Conservation (phyloP, 1,140 invertebrate genomes). For the Drosophila albomicans region DNA sequence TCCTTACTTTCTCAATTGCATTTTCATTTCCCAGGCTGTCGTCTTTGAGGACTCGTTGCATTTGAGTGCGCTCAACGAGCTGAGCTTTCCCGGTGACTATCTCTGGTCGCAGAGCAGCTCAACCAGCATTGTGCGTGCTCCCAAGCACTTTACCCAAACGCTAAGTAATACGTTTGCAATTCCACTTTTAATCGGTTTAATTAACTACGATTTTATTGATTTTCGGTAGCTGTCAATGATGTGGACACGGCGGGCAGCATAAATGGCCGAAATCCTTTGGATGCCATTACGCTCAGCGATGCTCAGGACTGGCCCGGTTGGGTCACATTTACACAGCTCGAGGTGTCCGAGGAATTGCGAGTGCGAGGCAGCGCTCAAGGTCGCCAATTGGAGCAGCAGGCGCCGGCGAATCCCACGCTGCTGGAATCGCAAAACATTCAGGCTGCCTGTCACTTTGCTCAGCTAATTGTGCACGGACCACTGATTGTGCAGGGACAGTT, state of each 20-base stretch:
- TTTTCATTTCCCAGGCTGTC: constrained; percentile 66
- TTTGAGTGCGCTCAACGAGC: constrained; percentile 82
- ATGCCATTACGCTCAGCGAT: constrained; percentile 78
- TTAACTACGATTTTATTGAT: too few relatives aligned
- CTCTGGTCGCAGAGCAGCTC: constrained; percentile 74
- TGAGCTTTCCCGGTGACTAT: constrained; percentile 85
- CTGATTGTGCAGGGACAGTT: constrained; percentile 76
- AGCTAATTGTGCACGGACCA: constrained; percentile 84
- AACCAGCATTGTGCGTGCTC: constrained; percentile 68
- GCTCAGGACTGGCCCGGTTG: constrained; percentile 79
- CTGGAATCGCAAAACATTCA: constrained; percentile 76
- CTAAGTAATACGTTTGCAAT: constrained; percentile 44
- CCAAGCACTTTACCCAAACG: constrained; percentile 82
- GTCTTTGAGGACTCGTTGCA: constrained; percentile 69
- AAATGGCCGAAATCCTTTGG: constrained; percentile 73
- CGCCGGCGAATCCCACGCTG: constrained; percentile 85
- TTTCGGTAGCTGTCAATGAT: constrained; percentile 52
- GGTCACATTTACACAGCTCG: constrained; percentile 84
- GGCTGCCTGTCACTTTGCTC: constrained; percentile 84
- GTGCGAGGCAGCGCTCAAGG: constrained; percentile 85
- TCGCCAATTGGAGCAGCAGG: constrained; percentile 79
- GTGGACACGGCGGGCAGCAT: constrained; percentile 72
- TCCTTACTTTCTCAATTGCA: too few relatives aligned
- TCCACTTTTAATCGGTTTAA: too few relatives aligned
- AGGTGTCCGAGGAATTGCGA: constrained; percentile 83